Conservation (phyloP, 64 coral and sea anemone genomes). For the Orbicella faveolata region DNA sequence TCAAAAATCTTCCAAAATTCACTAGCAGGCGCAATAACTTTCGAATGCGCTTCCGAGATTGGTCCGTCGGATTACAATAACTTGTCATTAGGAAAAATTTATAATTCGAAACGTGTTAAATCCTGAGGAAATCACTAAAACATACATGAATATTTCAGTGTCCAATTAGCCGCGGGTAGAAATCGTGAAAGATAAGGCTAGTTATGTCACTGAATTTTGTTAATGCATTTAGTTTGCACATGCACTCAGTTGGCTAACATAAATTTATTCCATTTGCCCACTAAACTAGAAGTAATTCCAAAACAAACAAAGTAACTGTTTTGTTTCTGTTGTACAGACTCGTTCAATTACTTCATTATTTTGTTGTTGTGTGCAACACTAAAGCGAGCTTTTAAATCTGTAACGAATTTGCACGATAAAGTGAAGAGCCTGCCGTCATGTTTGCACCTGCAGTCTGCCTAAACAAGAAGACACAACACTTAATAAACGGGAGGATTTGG, state of each 20-base stretch:
- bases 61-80: neutral
- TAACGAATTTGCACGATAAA: neutral
- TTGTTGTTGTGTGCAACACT: neutral
- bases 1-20: neutral
- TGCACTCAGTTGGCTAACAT: neutral
- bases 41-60: neutral
- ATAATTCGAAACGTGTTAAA: neutral
- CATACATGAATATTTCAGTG: constrained; percentile 1
- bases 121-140: neutral
- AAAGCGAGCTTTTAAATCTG: neutral
- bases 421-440: neutral
- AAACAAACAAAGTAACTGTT: neutral
- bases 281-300: neutral
- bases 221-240: neutral
- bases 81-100: constrained; percentile 1
- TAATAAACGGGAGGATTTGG: no score
- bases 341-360: neutral
- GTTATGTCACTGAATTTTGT: neutral
- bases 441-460: no score
- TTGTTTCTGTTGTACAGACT: neutral
- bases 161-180: neutral
- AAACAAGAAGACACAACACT: no score
- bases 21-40: neutral
- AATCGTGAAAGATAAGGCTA: neutral
- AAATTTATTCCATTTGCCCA: neutral